These are phyloP conservation scores for Holothuria glaberrima DNA, from an alignment of 35 echinoderm and acorn worm species.

Conservation along the genomic window DNA sequence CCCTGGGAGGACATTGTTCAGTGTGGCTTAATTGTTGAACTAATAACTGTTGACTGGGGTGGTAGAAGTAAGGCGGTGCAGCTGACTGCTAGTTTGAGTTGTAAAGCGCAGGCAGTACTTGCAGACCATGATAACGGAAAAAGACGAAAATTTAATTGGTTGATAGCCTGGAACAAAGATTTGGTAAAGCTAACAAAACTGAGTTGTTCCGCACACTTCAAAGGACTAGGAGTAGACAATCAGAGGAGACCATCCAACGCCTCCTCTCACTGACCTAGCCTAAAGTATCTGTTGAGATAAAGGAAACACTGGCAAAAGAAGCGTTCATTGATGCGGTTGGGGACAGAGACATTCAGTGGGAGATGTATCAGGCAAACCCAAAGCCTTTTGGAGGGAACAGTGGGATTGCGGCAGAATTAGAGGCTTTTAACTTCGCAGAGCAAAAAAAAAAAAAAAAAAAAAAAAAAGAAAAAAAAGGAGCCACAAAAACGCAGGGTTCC, in stretches of 20 bases:
- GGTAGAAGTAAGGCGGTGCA: no score
- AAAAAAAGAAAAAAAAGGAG: no score
- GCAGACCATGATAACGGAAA: no score
- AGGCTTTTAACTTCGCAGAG: no score
- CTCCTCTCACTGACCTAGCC: conserved; percentile 20
- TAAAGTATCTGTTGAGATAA: neutral
- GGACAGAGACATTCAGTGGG: neutral
- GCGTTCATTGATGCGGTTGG: neutral
- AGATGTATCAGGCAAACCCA: conserved; percentile 18
- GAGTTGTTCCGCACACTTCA: conserved; percentile 23
- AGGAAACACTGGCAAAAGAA: conserved; percentile 29
- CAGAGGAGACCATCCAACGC: neutral
- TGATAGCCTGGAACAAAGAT: neutral
- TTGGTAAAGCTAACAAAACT: neutral
- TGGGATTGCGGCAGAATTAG: neutral
- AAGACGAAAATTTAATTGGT: no score
- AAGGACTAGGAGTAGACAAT: neutral
- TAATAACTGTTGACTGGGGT: no score
- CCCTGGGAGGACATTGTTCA: no score
- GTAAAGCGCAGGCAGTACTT: no score
- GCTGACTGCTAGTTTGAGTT: no score
- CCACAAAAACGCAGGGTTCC: no score
- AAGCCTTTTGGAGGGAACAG: neutral
- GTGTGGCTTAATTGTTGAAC: no score
- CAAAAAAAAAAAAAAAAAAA: no score